These are phyloP conservation scores for Synodontis membranacea DNA, from an alignment of 2,113 vertebrate species.

Conservation along the genomic window DNA sequence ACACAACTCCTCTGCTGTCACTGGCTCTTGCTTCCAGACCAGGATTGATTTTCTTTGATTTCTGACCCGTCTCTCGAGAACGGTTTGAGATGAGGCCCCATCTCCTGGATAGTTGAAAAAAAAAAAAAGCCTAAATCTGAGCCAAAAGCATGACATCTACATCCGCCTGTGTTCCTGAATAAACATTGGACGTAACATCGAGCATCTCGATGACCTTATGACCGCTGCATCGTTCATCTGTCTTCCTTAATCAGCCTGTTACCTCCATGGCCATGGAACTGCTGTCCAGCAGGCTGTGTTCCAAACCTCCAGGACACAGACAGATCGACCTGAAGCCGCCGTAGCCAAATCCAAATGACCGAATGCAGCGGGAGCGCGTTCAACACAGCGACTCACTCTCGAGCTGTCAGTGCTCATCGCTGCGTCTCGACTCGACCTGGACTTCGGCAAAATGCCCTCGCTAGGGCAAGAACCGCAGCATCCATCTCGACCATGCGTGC, in stretches of 20 bases:
- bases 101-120: neutral
- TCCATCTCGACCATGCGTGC: neutral
- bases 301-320: slow-evolving; percentile 4
- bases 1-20: neutral
- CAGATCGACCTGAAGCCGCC: neutral
- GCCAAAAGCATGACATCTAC: slow-evolving; percentile 1
- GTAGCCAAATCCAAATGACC: neutral
- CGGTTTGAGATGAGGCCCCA: neutral
- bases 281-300: neutral
- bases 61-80: neutral
- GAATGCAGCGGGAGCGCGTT: slow-evolving; percentile 1
- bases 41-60: neutral
- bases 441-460: neutral
- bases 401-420: neutral
- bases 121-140: neutral
- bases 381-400: neutral
- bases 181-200: neutral
- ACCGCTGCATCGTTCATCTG: neutral
- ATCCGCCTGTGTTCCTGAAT: neutral
- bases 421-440: neutral
- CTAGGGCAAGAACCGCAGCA: slow-evolving; percentile 9
- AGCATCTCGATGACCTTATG: neutral
- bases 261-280: neutral
- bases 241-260: neutral
- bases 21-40: neutral